Percentiles rank a stretch among this genome's conserved stretches.
Evolutionary conservation across 2,797 vertebrate genomes (phyloP).

Genomic region (Hydrophis major): DNA sequence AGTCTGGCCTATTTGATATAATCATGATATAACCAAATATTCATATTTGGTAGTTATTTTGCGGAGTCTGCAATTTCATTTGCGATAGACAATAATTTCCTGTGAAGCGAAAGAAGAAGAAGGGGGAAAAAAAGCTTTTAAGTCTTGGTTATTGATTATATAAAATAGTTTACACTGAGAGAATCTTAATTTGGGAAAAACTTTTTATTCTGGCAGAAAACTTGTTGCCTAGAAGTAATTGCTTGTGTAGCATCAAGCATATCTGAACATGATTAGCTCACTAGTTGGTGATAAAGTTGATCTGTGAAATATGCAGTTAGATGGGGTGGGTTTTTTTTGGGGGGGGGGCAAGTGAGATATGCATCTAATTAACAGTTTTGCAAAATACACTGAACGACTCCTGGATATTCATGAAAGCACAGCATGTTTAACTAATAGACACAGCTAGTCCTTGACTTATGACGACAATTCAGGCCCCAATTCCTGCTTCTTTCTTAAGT

Average conservation of each 20-base stretch:
- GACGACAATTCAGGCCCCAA: neutral
- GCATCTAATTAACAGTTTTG: neutral
- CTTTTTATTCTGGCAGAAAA: neutral
- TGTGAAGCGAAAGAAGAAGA: conserved; percentile 40
- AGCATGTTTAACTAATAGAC: neutral
- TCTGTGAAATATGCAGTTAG: neutral
- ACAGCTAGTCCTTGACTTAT: neutral
- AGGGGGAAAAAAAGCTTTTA: conserved; percentile 42
- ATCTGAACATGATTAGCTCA: neutral
- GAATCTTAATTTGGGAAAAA: conserved; percentile 35
- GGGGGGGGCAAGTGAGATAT: neutral
- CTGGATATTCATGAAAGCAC: neutral
- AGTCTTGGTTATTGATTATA: conserved; percentile 46
- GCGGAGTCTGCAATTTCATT: conserved; percentile 58
- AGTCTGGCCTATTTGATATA: conserved; percentile 54
- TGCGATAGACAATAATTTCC: conserved; percentile 63
- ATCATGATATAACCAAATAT: neutral
- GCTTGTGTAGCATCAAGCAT: neutral
- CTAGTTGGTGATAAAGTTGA: neutral
- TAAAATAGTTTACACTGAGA: conserved; percentile 63
- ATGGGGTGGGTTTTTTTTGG: neutral
- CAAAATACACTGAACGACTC: neutral
- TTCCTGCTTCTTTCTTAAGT: neutral
- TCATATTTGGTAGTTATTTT: conserved; percentile 45
- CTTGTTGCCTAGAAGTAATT: neutral